A percentile compares a stretch with the other conserved stretches of the same genome.
Evolutionary conservation across 2,113 vertebrate genomes (phyloP).

Genomic region (Chionis minor): DNA sequence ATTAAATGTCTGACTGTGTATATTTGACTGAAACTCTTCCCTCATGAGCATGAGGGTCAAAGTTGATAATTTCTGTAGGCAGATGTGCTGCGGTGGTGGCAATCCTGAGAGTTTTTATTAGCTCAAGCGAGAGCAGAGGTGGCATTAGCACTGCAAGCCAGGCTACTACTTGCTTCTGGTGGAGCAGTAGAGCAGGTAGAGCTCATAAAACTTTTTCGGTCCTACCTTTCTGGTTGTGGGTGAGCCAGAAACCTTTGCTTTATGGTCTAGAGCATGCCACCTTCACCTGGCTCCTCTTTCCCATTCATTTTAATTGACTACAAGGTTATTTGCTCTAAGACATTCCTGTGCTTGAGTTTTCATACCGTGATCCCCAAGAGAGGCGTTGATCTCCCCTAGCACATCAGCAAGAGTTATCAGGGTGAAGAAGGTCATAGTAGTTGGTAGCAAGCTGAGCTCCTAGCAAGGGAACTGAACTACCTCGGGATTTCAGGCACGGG

Average conservation of each 20-base stretch:
- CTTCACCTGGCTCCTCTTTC: background rate
- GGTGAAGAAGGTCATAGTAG: background rate
- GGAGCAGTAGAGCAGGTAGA: background rate
- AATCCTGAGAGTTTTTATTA: background rate
- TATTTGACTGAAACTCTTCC: background rate
- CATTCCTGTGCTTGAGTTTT: background rate
- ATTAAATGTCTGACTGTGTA: background rate
- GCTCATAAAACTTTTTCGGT: background rate
- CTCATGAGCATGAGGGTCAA: rapidly evolving
- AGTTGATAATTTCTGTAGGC: background rate
- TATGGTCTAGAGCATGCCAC: background rate
- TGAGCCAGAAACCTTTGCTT: background rate
- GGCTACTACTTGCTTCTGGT: background rate
- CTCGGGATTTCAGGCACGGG: background rate
- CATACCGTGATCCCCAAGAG: background rate
- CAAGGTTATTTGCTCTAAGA: background rate
- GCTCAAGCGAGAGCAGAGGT: background rate
- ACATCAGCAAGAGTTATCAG: background rate
- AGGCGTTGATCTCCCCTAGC: background rate
- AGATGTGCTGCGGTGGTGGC: background rate
- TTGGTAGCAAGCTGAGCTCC: background rate
- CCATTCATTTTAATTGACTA: background rate
- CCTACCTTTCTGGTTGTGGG: background rate
- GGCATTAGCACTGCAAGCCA: background rate
- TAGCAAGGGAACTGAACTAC: background rate